Conservation (phyloP, 2,797 vertebrate genomes). For the Alauda arvensis region DNA sequence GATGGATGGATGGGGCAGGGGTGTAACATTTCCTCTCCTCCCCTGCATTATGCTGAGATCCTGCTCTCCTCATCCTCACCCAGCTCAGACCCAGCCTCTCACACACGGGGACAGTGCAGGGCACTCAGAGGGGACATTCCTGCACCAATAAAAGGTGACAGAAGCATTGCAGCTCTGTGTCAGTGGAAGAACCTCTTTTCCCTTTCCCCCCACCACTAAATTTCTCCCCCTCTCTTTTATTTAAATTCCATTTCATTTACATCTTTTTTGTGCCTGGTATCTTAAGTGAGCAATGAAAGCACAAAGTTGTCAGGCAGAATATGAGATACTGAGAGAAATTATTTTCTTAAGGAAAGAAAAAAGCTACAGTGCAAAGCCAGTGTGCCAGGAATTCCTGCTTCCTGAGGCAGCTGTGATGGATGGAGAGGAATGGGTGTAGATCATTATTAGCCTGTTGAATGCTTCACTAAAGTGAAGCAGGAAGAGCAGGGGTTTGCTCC, state of each 20-base stretch:
- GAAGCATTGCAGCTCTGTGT: background rate
- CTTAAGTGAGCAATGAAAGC: background rate
- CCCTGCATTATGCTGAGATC: background rate
- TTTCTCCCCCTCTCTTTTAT: background rate
- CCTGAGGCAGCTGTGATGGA: background rate
- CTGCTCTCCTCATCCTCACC: background rate
- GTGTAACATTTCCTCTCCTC: background rate
- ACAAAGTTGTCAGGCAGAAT: background rate
- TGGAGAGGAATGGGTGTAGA: background rate
- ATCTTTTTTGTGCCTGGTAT: background rate
- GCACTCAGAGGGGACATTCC: background rate
- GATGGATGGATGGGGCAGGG: background rate
- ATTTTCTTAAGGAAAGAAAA: background rate
- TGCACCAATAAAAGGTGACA: background rate
- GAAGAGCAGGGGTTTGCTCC: background rate
- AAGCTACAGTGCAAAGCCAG: fast-evolving
- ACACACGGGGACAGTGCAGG: background rate
- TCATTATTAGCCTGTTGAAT: background rate
- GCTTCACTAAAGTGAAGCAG: background rate
- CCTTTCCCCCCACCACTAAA: too few species aligned
- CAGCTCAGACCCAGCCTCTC: background rate
- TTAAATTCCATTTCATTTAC: background rate
- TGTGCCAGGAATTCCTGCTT: background rate
- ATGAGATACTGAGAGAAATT: background rate
- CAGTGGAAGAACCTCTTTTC: background rate